Percentiles rank a stretch among this genome's conserved stretches.
Evolutionary conservation across 2,888 invertebrate species (phyloP).

Genomic region (Auanema sp.): DNA sequence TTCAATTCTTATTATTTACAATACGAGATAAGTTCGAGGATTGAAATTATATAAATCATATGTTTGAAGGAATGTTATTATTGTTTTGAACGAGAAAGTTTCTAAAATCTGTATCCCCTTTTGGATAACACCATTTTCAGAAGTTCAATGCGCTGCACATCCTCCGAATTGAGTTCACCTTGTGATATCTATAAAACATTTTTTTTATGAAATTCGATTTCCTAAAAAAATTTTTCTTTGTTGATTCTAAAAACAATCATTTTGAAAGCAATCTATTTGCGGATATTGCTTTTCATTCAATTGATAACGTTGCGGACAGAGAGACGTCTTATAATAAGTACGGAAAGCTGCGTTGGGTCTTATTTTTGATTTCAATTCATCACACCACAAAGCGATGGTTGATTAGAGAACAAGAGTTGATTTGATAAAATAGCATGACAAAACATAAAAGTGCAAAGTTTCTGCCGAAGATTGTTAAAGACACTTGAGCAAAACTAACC

Average conservation of each 20-base stretch:
- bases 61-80: not conserved
- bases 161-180: constrained; percentile 5
- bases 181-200: not conserved
- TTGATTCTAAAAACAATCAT: not conserved
- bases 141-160: constrained; percentile 26
- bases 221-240: no score
- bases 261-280: no score
- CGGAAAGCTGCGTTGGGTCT: constrained; percentile 13
- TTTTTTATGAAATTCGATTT: no score
- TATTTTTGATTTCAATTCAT: no score
- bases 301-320: not conserved
- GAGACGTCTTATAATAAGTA: constrained; percentile 10
- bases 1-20: not conserved
- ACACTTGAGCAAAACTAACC: constrained; percentile 6
- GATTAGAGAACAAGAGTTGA: no score
- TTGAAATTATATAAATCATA: not conserved
- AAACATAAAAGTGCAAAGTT: not conserved
- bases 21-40: not conserved
- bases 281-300: no score
- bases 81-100: no score
- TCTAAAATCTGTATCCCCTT: constrained; percentile 45
- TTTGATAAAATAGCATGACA: no score
- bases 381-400: no score
- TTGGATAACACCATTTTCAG: constrained; percentile 38
- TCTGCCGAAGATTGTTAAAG: not conserved